Conservation (phyloP, 2,888 invertebrate genomes). For the Campoletis raptor region DNA sequence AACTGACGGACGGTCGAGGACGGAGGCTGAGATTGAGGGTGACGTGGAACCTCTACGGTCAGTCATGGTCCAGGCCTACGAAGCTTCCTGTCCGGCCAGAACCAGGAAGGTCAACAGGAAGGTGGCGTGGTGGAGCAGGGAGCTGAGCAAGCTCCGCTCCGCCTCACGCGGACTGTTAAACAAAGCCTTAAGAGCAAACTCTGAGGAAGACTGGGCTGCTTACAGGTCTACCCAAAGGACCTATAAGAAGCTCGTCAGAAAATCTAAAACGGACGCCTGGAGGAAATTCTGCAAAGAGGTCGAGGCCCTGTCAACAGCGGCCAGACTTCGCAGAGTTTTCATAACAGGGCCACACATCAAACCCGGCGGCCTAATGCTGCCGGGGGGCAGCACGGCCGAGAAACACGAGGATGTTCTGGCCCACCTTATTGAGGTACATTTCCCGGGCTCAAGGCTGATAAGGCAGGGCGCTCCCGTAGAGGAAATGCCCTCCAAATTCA, state of each 20-base stretch:
- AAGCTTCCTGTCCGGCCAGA: slow-evolving; percentile 37
- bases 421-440: too few relatives aligned
- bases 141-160: slow-evolving; percentile 29
- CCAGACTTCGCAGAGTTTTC: slow-evolving; percentile 44
- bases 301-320: slow-evolving; percentile 1
- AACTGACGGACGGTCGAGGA: slow-evolving; percentile 16
- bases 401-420: too few relatives aligned
- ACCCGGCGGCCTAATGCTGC: slow-evolving; percentile 31
- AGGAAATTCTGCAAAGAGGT: slow-evolving; percentile 21
- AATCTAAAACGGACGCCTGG: slow-evolving; percentile 13
- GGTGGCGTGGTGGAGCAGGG: slow-evolving; percentile 56
- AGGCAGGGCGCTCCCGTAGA: too few relatives aligned
- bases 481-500: too few relatives aligned
- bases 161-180: slow-evolving; percentile 25
- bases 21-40: slow-evolving; percentile 27
- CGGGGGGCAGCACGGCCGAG: too few relatives aligned
- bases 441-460: too few relatives aligned
- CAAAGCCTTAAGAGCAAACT: slow-evolving; percentile 38
- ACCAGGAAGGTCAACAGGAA: neutral
- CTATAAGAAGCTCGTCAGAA: slow-evolving; percentile 27
- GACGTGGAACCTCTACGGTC: slow-evolving; percentile 9
- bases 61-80: slow-evolving; percentile 41
- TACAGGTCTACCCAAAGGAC: slow-evolving; percentile 2
- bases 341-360: slow-evolving; percentile 10
- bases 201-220: neutral